Percentiles rank a stretch among this genome's conserved stretches.
Conservation (phyloP, 2,113 vertebrate species). For the Leuciscus idus region DNA sequence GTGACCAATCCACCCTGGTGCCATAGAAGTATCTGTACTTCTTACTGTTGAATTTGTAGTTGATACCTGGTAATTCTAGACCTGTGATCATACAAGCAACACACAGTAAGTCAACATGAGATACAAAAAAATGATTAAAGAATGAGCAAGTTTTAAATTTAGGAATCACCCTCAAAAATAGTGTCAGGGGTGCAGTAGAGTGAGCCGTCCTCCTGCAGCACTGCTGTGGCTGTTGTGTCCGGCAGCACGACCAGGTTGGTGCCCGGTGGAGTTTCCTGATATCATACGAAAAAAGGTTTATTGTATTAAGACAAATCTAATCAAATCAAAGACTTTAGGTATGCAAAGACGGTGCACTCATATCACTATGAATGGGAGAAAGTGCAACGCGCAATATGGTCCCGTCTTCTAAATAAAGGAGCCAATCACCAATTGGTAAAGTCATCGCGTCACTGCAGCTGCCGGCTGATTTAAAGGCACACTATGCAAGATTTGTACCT, state of each 20-base stretch:
- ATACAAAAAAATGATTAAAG: background rate
- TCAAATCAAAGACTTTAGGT: too few relatives aligned
- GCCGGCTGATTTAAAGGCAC: too few relatives aligned
- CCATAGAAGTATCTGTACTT: slow-evolving; percentile 87
- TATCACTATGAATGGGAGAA: too few relatives aligned
- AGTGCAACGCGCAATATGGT: too few relatives aligned
- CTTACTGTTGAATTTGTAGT: slow-evolving; percentile 85
- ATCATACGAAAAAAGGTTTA: background rate
- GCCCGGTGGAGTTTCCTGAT: slow-evolving; percentile 78
- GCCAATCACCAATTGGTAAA: too few relatives aligned
- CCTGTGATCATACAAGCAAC: slow-evolving; percentile 71
- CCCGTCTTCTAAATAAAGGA: too few relatives aligned
- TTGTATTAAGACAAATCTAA: background rate
- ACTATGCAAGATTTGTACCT: too few relatives aligned
- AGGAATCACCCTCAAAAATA: slow-evolving; percentile 79
- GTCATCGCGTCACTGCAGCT: too few relatives aligned
- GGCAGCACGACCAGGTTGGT: slow-evolving; percentile 81
- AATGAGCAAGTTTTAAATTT: background rate
- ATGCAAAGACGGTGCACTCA: too few relatives aligned
- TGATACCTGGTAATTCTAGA: slow-evolving; percentile 90
- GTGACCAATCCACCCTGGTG: slow-evolving; percentile 79
- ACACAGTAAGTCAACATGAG: background rate
- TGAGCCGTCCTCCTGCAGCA: slow-evolving; percentile 80
- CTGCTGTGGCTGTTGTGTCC: slow-evolving; percentile 79
- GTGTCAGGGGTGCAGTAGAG: slow-evolving; percentile 83